Base-by-base conservation (phyloP, 2,888 invertebrate species). In the Cyclophora punctaria region DNA sequence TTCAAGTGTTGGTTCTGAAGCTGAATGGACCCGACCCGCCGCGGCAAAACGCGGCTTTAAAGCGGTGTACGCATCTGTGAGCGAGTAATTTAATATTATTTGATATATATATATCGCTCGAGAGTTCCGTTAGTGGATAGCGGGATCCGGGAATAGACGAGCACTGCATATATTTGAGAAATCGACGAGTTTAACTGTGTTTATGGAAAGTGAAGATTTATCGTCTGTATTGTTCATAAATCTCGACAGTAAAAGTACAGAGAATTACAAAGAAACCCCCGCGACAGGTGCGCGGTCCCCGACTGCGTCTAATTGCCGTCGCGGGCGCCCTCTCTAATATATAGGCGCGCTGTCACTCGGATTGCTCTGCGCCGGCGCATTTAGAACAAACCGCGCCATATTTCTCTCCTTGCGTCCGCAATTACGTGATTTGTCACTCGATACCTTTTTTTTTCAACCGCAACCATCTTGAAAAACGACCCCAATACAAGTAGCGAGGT, bases 391-490 rank as follows among this genome's bases (percentile, higher is more conserved):
- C 81, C 78, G 69, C 70, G 75, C 82, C 80, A 85, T 87, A 86
- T 80, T 78, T 87, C 86, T 85, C 83, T 81, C 81, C 73, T 69
- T 79, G 78, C 83, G 80, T 76, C 80, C 78, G 80, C 86, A 83
- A 86, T 85, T 84, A 83, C 83, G 83, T 85, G 84, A 87, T 87
- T 87, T 87, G 87, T 87, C 86, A 86, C 83, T 81, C 81, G 74
- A 66, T 69, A 64, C 67, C 66, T 78, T 82, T 81, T 78, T 62
- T 62, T 67, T 65, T 68, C 71, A 64, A 64, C 66, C 67, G 54
- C 66, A 58, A 55, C 59, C 64, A 67, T 71, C 76, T 61, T 80
- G 83, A 85, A 83, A 83, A 85, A 86, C 85, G 78, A 73, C 67
- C 71, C 66, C 62, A 71, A 74, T 77, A 80, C 76, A 79, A 78